phyloP scores from a whole-genome alignment of 92 coral and sea anemone species.

The Diadumene lineata region DNA sequence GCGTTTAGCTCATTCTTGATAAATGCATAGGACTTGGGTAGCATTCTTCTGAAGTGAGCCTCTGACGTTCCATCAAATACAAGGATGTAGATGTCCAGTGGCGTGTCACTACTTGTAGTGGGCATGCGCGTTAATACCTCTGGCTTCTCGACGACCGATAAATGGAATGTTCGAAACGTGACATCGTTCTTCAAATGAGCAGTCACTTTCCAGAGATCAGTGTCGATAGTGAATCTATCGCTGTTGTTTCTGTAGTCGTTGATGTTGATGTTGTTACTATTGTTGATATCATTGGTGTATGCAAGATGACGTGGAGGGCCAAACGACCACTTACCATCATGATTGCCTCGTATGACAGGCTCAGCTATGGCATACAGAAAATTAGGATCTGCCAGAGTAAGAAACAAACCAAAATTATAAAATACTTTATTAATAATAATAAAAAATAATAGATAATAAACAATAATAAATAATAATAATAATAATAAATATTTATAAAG shows the following conservation, averaged over 20 bases:
- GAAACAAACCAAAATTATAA: no score
- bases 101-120: no score
- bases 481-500: no score
- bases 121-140: constrained; percentile 52
- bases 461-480: no score
- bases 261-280: no score
- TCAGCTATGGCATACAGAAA: neutral
- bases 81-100: constrained; percentile 58
- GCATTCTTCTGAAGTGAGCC: constrained; percentile 76
- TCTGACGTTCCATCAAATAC: constrained; percentile 63
- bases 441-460: no score
- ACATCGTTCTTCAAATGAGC: neutral
- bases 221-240: neutral
- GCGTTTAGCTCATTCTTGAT: constrained; percentile 52
- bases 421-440: no score
- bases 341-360: neutral
- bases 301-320: constrained; percentile 7
- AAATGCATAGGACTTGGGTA: constrained; percentile 55
- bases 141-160: constrained; percentile 57
- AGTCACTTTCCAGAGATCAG: constrained; percentile 20
- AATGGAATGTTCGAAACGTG: constrained; percentile 34
- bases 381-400: neutral
- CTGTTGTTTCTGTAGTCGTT: no score
- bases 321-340: neutral
- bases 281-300: no score